Evolutionary conservation across 2,113 vertebrate genomes (phyloP).

Genomic region (Hippocampus barbouri): DNA sequence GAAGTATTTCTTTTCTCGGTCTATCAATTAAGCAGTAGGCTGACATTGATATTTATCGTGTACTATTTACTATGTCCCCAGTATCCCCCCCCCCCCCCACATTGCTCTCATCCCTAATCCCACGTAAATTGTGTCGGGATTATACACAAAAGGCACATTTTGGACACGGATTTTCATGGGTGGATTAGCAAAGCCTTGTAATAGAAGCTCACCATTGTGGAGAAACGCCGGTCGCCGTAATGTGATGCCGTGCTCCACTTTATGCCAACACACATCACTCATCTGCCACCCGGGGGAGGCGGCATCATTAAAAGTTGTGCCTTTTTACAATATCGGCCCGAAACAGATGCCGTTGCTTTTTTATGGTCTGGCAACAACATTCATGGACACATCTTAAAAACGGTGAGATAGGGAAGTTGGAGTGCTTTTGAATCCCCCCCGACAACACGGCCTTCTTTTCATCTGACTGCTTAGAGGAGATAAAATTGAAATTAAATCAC

Average conservation of each 20-base stretch:
- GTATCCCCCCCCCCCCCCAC: constrained; percentile 18
- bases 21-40: constrained; percentile 38
- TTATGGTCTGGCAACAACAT: constrained; percentile 37
- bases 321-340: constrained; percentile 52
- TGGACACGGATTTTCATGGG: constrained; percentile 70
- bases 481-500: constrained; percentile 42
- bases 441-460: constrained; percentile 34
- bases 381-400: constrained; percentile 36
- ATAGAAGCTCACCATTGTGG: constrained; percentile 61
- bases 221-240: constrained; percentile 46
- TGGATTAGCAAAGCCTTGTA: constrained; percentile 71
- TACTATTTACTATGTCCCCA: constrained; percentile 30
- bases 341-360: constrained; percentile 55
- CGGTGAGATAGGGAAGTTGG: constrained; percentile 37
- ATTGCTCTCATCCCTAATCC: constrained; percentile 63
- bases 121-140: constrained; percentile 67
- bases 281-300: constrained; percentile 46
- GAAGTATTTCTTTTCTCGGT: background rate
- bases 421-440: constrained; percentile 42
- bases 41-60: constrained; percentile 48
- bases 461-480: constrained; percentile 24
- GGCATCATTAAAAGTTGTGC: constrained; percentile 44
- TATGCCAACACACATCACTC: constrained; percentile 52
- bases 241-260: constrained; percentile 41
- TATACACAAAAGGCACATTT: constrained; percentile 71